Conservation (phyloP, 2,797 vertebrate species). For the Epinephelus awoara region DNA sequence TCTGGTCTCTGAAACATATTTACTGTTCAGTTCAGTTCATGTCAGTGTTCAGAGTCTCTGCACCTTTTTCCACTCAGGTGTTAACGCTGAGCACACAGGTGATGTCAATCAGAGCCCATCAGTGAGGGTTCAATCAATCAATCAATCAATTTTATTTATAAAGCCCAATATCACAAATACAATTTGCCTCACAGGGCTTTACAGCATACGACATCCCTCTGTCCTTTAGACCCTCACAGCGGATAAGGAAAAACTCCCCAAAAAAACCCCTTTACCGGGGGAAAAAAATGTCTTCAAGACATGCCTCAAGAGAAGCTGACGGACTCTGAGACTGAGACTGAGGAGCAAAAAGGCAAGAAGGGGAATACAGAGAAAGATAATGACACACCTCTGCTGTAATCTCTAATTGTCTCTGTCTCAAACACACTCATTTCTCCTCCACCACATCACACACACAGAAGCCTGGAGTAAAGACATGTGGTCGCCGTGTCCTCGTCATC, state of each 20-base stretch:
- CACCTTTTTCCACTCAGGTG: background rate
- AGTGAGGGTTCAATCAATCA: background rate
- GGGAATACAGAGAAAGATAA: slow-evolving; percentile 8
- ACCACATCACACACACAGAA: slow-evolving; percentile 59
- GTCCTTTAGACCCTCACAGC: too few species aligned
- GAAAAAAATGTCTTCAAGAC: too few species aligned
- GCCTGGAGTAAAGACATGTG: slow-evolving; percentile 33
- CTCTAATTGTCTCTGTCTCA: slow-evolving; percentile 39
- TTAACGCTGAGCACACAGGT: slow-evolving; percentile 1
- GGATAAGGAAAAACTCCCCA: too few species aligned
- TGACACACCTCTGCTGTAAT: slow-evolving; percentile 24
- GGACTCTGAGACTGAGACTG: background rate
- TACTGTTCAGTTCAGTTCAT: background rate
- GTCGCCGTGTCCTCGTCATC: slow-evolving; percentile 41
- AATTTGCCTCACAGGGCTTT: too few species aligned
- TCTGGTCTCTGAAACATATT: slow-evolving; percentile 1
- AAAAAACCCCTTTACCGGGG: too few species aligned
- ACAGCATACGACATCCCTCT: too few species aligned
- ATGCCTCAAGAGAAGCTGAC: background rate
- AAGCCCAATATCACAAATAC: too few species aligned
- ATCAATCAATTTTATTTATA: too few species aligned
- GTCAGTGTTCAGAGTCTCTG: background rate
- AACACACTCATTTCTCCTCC: slow-evolving; percentile 10
- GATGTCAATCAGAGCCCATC: background rate
- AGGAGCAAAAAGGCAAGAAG: background rate